phyloP scores from a whole-genome alignment of 2,888 invertebrate species.

The Lasiommata megera region DNA sequence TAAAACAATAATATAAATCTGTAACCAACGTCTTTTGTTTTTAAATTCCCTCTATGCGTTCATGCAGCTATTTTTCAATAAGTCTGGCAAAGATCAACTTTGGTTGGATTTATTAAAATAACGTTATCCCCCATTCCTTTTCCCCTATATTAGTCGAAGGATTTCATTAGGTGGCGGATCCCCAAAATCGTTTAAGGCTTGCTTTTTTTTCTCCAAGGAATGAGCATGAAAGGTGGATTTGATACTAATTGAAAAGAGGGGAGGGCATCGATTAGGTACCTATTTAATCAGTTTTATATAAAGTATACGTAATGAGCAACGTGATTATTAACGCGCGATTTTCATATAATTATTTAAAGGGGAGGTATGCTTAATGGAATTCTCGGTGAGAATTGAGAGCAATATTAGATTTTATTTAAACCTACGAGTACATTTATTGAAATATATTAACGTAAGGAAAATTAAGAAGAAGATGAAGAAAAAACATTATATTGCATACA shows the following conservation, averaged over 20 bases:
- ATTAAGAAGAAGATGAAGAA: too few species aligned
- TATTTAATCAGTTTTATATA: slow-evolving; percentile 27
- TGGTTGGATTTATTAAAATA: slow-evolving; percentile 30
- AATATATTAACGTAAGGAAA: too few species aligned
- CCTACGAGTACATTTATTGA: too few species aligned
- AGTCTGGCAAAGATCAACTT: not conserved
- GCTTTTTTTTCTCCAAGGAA: slow-evolving; percentile 57
- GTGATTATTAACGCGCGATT: not conserved
- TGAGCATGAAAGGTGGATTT: slow-evolving; percentile 70
- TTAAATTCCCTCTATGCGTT: too few species aligned
- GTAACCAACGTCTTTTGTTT: too few species aligned
- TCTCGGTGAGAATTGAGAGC: too few species aligned
- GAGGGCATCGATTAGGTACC: slow-evolving; percentile 63
- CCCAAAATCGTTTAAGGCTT: slow-evolving; percentile 72
- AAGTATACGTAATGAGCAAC: slow-evolving; percentile 16
- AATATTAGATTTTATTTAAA: too few species aligned
- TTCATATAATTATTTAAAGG: not conserved
- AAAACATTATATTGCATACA: too few species aligned
- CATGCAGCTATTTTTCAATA: not conserved
- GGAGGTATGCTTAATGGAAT: not conserved
- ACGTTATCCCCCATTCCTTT: slow-evolving; percentile 30
- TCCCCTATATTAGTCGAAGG: slow-evolving; percentile 32
- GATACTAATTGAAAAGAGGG: slow-evolving; percentile 67
- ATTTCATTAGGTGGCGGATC: slow-evolving; percentile 55
- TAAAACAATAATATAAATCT: too few species aligned